Evolutionary conservation across 2,797 vertebrate genomes (phyloP).

Genomic region (Cossypha heuglini): DNA sequence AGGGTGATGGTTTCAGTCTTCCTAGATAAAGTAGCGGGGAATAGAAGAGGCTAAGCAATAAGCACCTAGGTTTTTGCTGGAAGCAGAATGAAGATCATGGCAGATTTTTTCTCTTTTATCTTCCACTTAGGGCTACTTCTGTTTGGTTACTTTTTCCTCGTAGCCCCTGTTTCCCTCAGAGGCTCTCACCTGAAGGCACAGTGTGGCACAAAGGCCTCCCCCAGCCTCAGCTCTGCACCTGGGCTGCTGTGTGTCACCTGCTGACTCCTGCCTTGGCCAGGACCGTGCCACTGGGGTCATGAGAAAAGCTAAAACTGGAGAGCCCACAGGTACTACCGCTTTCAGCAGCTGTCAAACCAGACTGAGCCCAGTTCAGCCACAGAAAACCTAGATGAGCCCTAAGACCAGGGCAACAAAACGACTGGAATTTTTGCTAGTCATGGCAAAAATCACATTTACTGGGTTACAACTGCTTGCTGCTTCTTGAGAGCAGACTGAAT

Average conservation of each 20-base stretch:
- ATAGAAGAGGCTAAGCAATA: background rate
- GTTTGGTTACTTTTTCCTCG: background rate
- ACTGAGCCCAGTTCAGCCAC: background rate
- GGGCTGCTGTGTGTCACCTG: background rate
- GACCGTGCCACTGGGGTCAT: background rate
- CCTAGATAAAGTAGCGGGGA: background rate
- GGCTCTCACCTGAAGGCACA: background rate
- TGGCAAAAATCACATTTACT: background rate
- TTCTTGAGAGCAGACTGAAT: background rate
- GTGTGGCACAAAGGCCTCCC: too few species aligned
- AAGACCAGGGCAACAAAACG: background rate
- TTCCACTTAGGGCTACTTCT: background rate
- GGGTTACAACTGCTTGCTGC: background rate
- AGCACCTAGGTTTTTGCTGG: background rate
- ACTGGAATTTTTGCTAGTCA: background rate
- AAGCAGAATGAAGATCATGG: background rate
- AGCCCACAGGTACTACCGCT: fast-evolving
- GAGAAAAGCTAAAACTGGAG: background rate
- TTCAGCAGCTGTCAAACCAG: background rate
- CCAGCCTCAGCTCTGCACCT: background rate
- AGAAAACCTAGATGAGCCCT: background rate
- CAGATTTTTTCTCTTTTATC: background rate
- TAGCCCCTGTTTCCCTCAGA: background rate
- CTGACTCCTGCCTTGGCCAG: background rate
- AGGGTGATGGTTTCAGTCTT: background rate